These are phyloP conservation scores for Daubentonia madagascariensis DNA, from an alignment of 2,113 vertebrate genomes.

Conservation along the genomic window DNA sequence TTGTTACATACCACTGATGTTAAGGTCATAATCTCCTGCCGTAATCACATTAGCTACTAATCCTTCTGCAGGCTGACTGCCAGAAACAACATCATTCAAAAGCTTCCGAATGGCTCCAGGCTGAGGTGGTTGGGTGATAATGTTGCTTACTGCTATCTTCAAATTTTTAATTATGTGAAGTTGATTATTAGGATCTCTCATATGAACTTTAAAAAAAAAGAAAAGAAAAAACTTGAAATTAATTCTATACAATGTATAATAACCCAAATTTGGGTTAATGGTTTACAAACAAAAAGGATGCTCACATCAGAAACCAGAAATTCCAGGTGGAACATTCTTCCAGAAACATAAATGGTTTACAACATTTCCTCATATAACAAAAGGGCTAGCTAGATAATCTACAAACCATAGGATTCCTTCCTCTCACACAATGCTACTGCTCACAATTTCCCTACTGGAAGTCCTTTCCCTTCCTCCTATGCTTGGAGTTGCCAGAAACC, in stretches of 20 bases:
- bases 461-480: not conserved
- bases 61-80: constrained; percentile 94
- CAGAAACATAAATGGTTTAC: constrained; percentile 3
- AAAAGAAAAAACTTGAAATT: constrained; percentile 23
- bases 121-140: constrained; percentile 87
- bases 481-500: not conserved
- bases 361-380: not conserved
- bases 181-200: constrained; percentile 98
- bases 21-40: constrained; percentile 96
- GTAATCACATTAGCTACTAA: constrained; percentile 91
- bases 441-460: not conserved
- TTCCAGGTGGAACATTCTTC: constrained; percentile 16
- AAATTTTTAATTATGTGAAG: constrained; percentile 95
- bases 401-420: not conserved
- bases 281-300: constrained; percentile 33
- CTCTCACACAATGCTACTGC: not conserved
- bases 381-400: not conserved
- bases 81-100: constrained; percentile 91
- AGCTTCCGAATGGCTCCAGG: constrained; percentile 84
- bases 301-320: constrained; percentile 46
- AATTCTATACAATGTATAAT: constrained; percentile 32
- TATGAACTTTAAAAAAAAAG: constrained; percentile 85
- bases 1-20: constrained; percentile 92
- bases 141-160: constrained; percentile 93
- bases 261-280: constrained; percentile 49